phyloP scores from a whole-genome alignment of 2,888 invertebrate species.

The Metacarcinus magister region DNA sequence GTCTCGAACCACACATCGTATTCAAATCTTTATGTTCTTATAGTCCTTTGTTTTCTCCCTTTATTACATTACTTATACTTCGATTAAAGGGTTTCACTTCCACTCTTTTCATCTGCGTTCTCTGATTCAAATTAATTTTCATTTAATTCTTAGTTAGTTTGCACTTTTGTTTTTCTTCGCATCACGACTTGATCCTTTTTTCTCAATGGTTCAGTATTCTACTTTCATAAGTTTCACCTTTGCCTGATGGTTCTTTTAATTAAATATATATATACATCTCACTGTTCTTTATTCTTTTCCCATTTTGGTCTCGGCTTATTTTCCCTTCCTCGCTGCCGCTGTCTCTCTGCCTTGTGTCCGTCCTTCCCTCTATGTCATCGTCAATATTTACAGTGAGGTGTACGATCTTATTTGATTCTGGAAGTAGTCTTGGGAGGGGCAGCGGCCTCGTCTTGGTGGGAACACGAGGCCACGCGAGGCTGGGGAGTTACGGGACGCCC shows the following conservation, averaged over 20 bases:
- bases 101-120: neutral
- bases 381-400: slow-evolving; percentile 36
- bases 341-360: neutral
- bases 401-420: neutral
- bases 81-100: neutral
- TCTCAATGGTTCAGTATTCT: neutral
- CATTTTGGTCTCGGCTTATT: neutral
- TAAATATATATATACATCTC: neutral
- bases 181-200: neutral
- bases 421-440: neutral
- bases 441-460: neutral
- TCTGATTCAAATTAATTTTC: neutral
- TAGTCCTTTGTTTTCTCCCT: neutral
- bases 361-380: neutral
- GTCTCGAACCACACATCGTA: neutral
- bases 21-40: neutral
- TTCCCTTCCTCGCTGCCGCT: neutral
- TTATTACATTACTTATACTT: neutral
- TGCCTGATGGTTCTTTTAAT: neutral
- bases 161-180: neutral
- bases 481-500: too few species aligned
- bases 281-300: neutral
- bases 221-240: neutral
- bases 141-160: neutral
- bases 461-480: too few species aligned